Percentiles rank a stretch among this genome's conserved stretches.
These are phyloP conservation scores for Luperina nickerlii DNA, from an alignment of 2,888 invertebrate genomes.

Conservation along the genomic window DNA sequence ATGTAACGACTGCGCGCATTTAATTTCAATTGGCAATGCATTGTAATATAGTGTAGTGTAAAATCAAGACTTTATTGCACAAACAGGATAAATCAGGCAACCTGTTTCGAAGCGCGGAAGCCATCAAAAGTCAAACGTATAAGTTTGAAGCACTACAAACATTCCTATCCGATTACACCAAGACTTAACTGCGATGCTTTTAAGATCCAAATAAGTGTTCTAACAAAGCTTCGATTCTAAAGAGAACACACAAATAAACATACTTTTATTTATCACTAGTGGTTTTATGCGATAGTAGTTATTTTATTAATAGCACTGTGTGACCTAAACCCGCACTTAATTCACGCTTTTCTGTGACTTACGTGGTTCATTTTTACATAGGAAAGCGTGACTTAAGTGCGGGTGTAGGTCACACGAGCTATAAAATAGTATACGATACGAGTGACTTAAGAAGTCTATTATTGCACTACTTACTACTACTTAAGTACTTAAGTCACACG, in stretches of 20 bases:
- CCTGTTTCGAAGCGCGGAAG: slow-evolving; percentile 5
- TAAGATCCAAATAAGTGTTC: slow-evolving; percentile 20
- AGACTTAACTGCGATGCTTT: slow-evolving; percentile 17
- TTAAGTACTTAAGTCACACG: no score
- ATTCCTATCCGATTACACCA: slow-evolving; percentile 52
- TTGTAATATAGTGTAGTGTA: neutral
- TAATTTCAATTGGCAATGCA: no score
- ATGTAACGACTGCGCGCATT: no score
- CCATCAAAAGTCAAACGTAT: slow-evolving; percentile 36
- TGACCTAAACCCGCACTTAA: neutral
- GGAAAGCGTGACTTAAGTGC: no score
- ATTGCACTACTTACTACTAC: no score
- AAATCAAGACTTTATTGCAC: neutral
- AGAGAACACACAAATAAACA: neutral
- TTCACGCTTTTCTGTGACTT: neutral
- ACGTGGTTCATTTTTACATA: no score
- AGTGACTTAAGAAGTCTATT: no score
- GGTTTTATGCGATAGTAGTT: neutral
- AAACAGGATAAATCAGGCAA: slow-evolving; percentile 2
- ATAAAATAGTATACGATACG: no score
- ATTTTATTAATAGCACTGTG: neutral
- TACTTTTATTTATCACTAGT: neutral
- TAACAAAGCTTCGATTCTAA: neutral
- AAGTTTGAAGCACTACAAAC: slow-evolving; percentile 45
- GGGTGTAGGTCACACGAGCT: no score